These are phyloP conservation scores for Kradibia gibbosae DNA, from an alignment of 1,140 invertebrate genomes.

Conservation along the genomic window DNA sequence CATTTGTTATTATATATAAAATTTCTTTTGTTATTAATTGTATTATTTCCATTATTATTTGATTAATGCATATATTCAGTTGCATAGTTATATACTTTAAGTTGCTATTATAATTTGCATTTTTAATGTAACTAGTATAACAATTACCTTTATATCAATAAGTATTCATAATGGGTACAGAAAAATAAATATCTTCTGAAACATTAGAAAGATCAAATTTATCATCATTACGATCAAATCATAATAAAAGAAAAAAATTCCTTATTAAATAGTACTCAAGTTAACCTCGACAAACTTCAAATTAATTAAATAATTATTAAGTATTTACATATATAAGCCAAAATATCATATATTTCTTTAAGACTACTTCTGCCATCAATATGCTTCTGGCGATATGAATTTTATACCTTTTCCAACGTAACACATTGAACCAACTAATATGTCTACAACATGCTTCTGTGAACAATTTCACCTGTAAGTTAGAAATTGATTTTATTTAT, in stretches of 20 bases:
- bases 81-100: slow-evolving; percentile 43
- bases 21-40: slow-evolving; percentile 12
- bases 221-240: slow-evolving; percentile 56
- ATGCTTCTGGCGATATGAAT: not conserved
- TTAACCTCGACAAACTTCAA: slow-evolving; percentile 13
- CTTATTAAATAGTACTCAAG: not conserved
- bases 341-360: slow-evolving; percentile 17
- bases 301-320: slow-evolving; percentile 1
- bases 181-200: slow-evolving; percentile 57
- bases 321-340: not conserved
- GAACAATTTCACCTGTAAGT: slow-evolving; percentile 32
- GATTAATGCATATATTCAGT: slow-evolving; percentile 52
- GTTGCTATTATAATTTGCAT: slow-evolving; percentile 51
- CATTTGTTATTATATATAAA: slow-evolving; percentile 11
- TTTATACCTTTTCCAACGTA: slow-evolving; percentile 8
- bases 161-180: slow-evolving; percentile 51
- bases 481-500: not conserved
- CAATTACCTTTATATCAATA: not conserved
- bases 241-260: slow-evolving; percentile 32
- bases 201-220: slow-evolving; percentile 58
- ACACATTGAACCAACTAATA: not conserved
- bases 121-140: slow-evolving; percentile 47
- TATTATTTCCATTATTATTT: slow-evolving; percentile 52
- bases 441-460: slow-evolving; percentile 11
- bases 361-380: slow-evolving; percentile 29